Evolutionary conservation across 1,140 invertebrate species (phyloP).

Genomic region (Caenorhabditis briggsae): DNA sequence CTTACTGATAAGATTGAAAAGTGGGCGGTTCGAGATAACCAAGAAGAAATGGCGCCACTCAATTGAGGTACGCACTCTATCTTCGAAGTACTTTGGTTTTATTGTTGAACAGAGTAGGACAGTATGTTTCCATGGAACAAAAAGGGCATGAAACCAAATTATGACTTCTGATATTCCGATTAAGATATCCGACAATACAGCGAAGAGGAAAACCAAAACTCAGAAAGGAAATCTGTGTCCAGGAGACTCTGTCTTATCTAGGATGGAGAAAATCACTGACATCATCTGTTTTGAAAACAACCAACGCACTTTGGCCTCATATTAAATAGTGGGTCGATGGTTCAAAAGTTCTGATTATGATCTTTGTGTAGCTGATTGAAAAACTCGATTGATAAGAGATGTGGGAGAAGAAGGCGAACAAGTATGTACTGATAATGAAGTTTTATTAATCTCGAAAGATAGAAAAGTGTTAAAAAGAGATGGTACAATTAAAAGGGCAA

Average conservation of each 20-base stretch:
- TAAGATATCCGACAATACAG: too few species aligned
- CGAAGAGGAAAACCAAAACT: too few species aligned
- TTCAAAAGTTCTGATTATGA: slow-evolving; percentile 40
- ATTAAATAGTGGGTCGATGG: not conserved
- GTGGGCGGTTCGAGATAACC: not conserved
- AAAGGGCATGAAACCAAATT: too few species aligned
- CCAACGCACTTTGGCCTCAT: not conserved
- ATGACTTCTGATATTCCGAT: too few species aligned
- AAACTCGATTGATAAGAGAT: not conserved
- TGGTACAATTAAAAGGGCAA: not conserved
- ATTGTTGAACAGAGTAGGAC: too few species aligned
- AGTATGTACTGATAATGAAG: not conserved
- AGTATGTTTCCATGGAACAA: too few species aligned
- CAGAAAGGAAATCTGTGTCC: too few species aligned
- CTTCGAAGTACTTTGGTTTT: slow-evolving; percentile 23
- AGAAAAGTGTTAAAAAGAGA: not conserved
- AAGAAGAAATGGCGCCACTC: slow-evolving; percentile 39
- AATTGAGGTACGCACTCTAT: slow-evolving; percentile 15
- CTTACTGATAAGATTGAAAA: not conserved
- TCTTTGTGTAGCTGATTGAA: slow-evolving; percentile 9
- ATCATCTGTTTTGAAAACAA: too few species aligned
- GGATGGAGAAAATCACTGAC: too few species aligned
- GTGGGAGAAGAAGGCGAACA: not conserved
- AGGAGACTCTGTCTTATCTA: too few species aligned
- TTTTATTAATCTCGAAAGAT: not conserved